These are phyloP conservation scores for Lethenteron reissneri DNA, from an alignment of 2,113 vertebrate genomes.

Conservation along the genomic window DNA sequence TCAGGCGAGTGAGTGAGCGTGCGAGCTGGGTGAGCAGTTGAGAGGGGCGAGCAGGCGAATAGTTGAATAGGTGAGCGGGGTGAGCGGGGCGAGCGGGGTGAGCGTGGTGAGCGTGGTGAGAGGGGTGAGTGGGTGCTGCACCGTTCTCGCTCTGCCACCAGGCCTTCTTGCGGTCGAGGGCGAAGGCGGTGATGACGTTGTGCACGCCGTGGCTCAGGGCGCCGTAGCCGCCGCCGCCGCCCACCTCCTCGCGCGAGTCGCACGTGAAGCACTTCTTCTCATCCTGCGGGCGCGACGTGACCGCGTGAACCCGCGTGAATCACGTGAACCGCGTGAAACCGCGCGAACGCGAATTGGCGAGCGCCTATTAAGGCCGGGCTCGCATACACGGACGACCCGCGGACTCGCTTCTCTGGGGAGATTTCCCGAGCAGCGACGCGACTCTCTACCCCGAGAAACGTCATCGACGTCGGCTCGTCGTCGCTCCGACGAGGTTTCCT, in stretches of 20 bases:
- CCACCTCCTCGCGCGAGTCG: constrained; percentile 24
- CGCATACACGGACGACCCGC: not conserved
- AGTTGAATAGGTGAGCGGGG: too few species aligned
- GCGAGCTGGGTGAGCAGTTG: too few species aligned
- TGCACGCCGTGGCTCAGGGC: constrained; percentile 39
- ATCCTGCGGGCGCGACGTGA: constrained; percentile 18
- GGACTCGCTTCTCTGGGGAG: not conserved
- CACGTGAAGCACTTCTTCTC: constrained; percentile 49
- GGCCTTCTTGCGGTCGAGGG: constrained; percentile 20
- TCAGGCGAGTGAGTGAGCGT: too few species aligned
- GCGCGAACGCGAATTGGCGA: not conserved
- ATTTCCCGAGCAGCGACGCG: not conserved
- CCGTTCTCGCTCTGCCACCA: constrained; percentile 66
- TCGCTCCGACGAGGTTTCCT: too few species aligned
- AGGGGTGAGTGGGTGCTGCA: constrained; percentile 12
- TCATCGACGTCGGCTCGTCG: too few species aligned
- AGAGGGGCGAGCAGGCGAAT: too few species aligned
- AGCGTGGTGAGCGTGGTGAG: too few species aligned
- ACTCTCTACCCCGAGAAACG: not conserved
- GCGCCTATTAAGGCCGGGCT: not conserved
- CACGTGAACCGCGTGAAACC: not conserved
- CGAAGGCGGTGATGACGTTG: constrained; percentile 38
- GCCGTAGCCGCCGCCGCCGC: constrained; percentile 16
- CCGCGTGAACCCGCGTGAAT: fast-evolving
- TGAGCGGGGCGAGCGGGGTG: too few species aligned